These are phyloP conservation scores for Mactromeris polynyma DNA, from an alignment of 2,888 invertebrate species.

Conservation along the genomic window DNA sequence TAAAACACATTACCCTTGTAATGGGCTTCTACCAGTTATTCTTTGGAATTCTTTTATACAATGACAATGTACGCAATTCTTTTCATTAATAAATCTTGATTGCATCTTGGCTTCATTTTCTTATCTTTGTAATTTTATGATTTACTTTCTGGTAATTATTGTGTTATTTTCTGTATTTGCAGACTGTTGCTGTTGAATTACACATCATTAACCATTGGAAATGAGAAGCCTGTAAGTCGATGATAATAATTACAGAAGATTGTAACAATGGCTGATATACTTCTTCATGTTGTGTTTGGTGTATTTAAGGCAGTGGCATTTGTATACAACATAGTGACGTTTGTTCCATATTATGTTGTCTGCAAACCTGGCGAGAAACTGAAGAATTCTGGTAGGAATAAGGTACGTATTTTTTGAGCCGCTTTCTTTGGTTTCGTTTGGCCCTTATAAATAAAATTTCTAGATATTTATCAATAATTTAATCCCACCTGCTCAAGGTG, in stretches of 20 bases:
- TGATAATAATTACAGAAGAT: not conserved
- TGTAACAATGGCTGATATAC: conserved; percentile 75
- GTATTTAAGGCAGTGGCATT: conserved; percentile 88
- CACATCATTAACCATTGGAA: not conserved
- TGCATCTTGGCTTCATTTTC: not conserved
- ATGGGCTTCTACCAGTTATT: too few species aligned
- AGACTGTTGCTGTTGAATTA: not conserved
- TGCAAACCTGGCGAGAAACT: conserved; percentile 89
- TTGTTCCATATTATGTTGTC: conserved; percentile 95
- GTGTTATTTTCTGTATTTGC: not conserved
- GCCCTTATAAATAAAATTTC: too few species aligned
- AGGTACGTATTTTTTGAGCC: conserved; percentile 74
- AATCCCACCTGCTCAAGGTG: too few species aligned
- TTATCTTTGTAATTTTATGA: not conserved
- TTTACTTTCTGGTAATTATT: not conserved
- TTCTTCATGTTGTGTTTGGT: conserved; percentile 73
- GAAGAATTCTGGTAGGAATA: conserved; percentile 76
- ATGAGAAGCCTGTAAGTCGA: not conserved
- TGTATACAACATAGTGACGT: conserved; percentile 96
- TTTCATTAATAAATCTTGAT: not conserved
- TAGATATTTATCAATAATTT: too few species aligned
- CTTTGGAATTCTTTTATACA: too few species aligned
- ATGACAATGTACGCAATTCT: too few species aligned
- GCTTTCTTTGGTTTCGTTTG: too few species aligned
- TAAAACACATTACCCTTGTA: too few species aligned